These are phyloP conservation scores for Pelobates fuscus DNA, from an alignment of 2,113 vertebrate genomes.

Conservation along the genomic window DNA sequence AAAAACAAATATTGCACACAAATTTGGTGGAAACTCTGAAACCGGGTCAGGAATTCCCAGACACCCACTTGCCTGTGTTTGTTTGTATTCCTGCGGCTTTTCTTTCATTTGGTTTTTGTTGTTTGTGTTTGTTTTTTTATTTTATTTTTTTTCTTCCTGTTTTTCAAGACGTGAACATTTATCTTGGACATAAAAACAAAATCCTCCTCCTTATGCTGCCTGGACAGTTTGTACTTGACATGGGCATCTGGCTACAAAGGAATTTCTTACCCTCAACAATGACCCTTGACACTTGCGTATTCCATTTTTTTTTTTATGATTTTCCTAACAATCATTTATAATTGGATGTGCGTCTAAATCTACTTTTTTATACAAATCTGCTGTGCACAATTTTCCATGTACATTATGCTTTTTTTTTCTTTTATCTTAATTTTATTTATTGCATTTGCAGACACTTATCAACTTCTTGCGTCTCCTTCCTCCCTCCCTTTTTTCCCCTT, in stretches of 20 bases:
- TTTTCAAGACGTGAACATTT: conserved; percentile 57
- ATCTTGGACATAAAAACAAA: neutral
- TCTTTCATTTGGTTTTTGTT: conserved; percentile 15
- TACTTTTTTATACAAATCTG: conserved; percentile 87
- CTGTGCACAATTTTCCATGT: conserved; percentile 95
- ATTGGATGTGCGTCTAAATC: conserved; percentile 96
- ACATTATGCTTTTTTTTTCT: conserved; percentile 81
- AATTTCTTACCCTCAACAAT: conserved; percentile 78
- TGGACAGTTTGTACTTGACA: conserved; percentile 69
- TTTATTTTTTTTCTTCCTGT: conserved; percentile 51
- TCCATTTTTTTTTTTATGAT: conserved; percentile 98
- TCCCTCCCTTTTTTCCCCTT: conserved; percentile 72
- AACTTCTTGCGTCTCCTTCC: conserved; percentile 66
- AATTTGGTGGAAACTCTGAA: conserved; percentile 64
- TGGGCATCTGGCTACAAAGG: conserved; percentile 76
- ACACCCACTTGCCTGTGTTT: conserved; percentile 65
- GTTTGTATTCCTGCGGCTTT: conserved; percentile 65
- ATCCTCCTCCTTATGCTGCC: conserved; percentile 62
- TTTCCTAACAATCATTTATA: conserved; percentile 91
- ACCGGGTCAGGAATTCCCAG: conserved; percentile 78
- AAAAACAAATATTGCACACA: conserved; percentile 55
- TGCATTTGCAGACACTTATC: conserved; percentile 84
- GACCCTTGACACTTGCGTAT: conserved; percentile 94
- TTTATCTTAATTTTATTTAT: conserved; percentile 92
- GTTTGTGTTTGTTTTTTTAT: conserved; percentile 60